A percentile compares a stretch with the other conserved stretches of the same genome.
Conservation (phyloP, 2,113 vertebrate species). For the Eulemur macaco region DNA sequence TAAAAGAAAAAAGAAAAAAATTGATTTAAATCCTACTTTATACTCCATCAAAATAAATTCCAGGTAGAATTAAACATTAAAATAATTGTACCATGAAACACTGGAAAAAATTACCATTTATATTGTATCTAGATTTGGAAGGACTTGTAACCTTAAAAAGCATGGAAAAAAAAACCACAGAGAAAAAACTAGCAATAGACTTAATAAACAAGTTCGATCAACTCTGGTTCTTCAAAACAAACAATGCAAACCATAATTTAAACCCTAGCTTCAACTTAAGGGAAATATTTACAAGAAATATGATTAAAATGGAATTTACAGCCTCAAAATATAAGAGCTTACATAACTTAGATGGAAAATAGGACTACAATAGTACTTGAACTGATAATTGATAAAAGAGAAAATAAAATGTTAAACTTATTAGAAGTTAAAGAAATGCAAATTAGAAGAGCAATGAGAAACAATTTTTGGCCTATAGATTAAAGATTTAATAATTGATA, state of each 20-base stretch:
- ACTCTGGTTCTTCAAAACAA: background rate
- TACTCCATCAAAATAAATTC: background rate
- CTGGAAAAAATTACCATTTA: background rate
- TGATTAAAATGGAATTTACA: background rate
- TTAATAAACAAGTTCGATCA: background rate
- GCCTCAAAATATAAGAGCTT: background rate
- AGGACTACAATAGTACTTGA: background rate
- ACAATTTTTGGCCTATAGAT: background rate
- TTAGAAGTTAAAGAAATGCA: background rate
- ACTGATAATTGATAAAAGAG: background rate
- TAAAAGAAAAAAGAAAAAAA: background rate
- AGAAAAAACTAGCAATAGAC: background rate
- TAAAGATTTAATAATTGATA: background rate
- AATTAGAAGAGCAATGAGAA: background rate
- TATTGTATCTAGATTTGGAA: background rate
- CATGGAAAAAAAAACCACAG: background rate
- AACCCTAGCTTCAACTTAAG: background rate
- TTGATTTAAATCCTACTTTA: background rate
- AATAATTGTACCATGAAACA: background rate
- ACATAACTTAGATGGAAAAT: background rate
- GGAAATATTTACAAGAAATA: constrained; percentile 2
- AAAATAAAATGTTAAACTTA: background rate
- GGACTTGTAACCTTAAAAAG: background rate
- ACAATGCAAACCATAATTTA: background rate
- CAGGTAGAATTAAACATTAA: background rate